phyloP scores from a whole-genome alignment of 2,888 invertebrate genomes.

The Petrolisthes cinctipes region DNA sequence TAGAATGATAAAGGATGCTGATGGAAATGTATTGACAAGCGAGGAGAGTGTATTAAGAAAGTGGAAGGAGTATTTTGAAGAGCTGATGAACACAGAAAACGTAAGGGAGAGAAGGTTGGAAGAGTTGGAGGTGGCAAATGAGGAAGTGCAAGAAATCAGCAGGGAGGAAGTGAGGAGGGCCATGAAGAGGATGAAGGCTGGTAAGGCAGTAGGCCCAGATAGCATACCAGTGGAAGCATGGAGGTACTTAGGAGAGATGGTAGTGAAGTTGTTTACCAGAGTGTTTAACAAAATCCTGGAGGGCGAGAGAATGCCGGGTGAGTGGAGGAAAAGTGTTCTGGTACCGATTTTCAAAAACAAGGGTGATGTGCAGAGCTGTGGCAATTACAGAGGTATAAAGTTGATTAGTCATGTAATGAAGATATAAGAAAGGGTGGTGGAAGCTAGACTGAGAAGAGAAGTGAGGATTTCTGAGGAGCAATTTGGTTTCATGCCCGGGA shows the following conservation, averaged over 20 bases:
- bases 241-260: constrained; percentile 27
- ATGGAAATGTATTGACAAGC: no score
- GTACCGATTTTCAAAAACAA: constrained; percentile 26
- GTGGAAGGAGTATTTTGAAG: no score
- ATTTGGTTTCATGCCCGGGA: constrained; percentile 26
- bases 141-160: no score
- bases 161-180: no score
- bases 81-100: no score
- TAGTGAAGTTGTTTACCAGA: not conserved
- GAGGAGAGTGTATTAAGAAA: no score
- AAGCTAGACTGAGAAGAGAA: constrained; percentile 14
- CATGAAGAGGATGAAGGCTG: no score
- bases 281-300: constrained; percentile 20
- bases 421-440: constrained; percentile 18
- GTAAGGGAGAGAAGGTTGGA: no score
- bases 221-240: constrained; percentile 23
- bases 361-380: constrained; percentile 14
- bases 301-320: constrained; percentile 4
- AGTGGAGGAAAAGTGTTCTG: constrained; percentile 7
- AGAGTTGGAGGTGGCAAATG: no score
- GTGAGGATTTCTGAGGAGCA: no score
- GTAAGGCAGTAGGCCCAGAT: constrained; percentile 13
- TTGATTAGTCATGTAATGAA: constrained; percentile 22
- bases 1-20: no score
- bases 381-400: constrained; percentile 19